Base-by-base conservation (phyloP, 2,113 vertebrate species). In the Pachyramphus minor region DNA sequence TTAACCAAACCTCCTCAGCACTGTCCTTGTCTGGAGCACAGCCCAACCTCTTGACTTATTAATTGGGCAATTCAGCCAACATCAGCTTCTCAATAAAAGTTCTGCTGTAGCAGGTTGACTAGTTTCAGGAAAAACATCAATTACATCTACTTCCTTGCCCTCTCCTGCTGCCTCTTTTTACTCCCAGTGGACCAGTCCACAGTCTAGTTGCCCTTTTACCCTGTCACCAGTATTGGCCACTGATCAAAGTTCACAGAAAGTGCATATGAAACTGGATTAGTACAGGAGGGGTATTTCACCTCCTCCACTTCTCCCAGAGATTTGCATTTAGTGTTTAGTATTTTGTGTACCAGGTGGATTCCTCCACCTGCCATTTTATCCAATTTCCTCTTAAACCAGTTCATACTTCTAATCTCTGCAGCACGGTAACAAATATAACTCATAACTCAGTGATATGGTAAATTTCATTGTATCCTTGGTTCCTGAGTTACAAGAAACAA, bases 401-500 rank as follows among this genome's bases (percentile, higher is more conserved):
- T 89, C 23, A 55, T 27, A 23, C 6, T 84, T 74, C 13, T 44
- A 60, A 42, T 9, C 21, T 73, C 80, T 30, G 35, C 20, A 84
- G 47, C 33, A 80, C 53, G 66, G 31, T 21, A 81, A 58, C 42
- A 95, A 87, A 28, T 25, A 16, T n/a, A n/a, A n/a, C n/a, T 8
- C 64, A 67, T 49, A 66, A 47, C 6, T 90, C 64, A 68, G 31
- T 8, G 28, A 53, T 24, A 23, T 2, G 13, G 64, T 37, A 63
- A 39, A 67, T 50, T 59, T 84, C 35, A 50, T 74, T 81, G 64
- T 15, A 28, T 33, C 89, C 47, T 91, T 81, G 30, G 33, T 55
- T 91, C 91, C 89, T 47, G 60, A 3, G 3, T 71, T 75, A 67
- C 35, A 91, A 45, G 35, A 84, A 87, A 77, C 35, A 90, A 95